phyloP scores from a whole-genome alignment of 2,113 vertebrate genomes.

The Oncorhynchus nerka region DNA sequence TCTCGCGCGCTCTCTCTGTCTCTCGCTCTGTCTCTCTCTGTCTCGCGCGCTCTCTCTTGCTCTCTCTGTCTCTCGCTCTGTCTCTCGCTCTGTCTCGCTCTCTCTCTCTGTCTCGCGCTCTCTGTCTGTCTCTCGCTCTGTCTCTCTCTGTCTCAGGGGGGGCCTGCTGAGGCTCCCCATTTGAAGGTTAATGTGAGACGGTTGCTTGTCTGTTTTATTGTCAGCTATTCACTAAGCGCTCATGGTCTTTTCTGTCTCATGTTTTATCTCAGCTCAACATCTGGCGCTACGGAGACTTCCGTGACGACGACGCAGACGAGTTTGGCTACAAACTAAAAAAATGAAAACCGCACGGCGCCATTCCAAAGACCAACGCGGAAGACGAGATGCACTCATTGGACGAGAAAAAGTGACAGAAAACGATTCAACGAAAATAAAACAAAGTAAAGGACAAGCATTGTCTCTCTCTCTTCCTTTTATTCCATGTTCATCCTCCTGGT shows the following conservation, averaged over 20 bases:
- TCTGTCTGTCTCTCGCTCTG: not conserved
- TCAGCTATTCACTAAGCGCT: not conserved
- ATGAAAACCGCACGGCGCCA: conserved; percentile 54
- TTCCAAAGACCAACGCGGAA: conserved; percentile 61
- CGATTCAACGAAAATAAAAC: conserved; percentile 15
- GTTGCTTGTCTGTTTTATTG: too few species aligned
- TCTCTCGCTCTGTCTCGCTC: fast-evolving
- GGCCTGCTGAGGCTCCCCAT: too few species aligned
- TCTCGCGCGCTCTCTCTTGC: too few species aligned
- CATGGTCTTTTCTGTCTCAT: not conserved
- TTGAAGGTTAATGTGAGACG: too few species aligned
- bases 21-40: too few species aligned
- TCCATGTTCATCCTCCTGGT: conserved; percentile 47
- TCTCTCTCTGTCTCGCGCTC: not conserved
- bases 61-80: fast-evolving
- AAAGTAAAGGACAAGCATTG: conserved; percentile 62
- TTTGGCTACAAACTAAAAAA: conserved; percentile 84
- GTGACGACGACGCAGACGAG: conserved; percentile 86
- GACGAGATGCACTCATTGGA: conserved; percentile 43
- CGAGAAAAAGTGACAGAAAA: not conserved
- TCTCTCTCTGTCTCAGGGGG: not conserved
- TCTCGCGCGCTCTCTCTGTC: too few species aligned
- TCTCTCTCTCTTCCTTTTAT: conserved; percentile 53
- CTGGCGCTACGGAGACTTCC: conserved; percentile 94
- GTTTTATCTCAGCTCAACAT: conserved; percentile 82